Base-by-base conservation (phyloP, 2,888 invertebrate species). In the Eurytoma californica region DNA sequence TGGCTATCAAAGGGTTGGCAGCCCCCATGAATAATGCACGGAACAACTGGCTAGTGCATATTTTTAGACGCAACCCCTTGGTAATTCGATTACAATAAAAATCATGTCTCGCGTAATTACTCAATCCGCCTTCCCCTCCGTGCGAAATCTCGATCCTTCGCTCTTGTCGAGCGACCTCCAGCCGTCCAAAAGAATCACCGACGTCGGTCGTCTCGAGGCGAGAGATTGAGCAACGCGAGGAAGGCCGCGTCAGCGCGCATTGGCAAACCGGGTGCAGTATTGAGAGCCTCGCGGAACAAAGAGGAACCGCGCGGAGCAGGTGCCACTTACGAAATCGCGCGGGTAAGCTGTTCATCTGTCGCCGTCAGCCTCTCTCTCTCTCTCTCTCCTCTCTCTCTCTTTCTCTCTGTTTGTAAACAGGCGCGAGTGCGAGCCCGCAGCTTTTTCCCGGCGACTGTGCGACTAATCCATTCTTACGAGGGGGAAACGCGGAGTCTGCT, bases 331-430 rank as follows among this genome's bases (percentile, higher is more conserved):
- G 63, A 63, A 63, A 63, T n/a, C 16, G 4, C 53, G 53, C 53
- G 14, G 2, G 53, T 13, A 14, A 63, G 3, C 18, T n/a, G 28
- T 63, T 63, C 63, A 63, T 63, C 63, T 63, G 39, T n/a, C 51
- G 57, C 24, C 28, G 67, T 28, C 66, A 51, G 49, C 30, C 39
- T 57, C 66, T n/a, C 49, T 51, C 4, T 78, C 49, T 51, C 4
- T 78, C 49, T 51, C 4, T 78, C n/a, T n/a, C n/a, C 49, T 51
- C 4, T 78, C 49, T 51, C 4, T 78, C 49, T 51, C 4, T 78
- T n/a, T n/a, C n/a, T n/a, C 49, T 51, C 4, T 78, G 78, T 78
- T 78, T 78, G 73, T 78, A 78, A 78, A 78, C 68, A 78, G 77
- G 67, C 67, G 13, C 20, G 58, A 16, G 24, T 3, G 14, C 57